Evolutionary conservation across 2,797 vertebrate species (phyloP).

Genomic region (Echeneis naucrates): DNA sequence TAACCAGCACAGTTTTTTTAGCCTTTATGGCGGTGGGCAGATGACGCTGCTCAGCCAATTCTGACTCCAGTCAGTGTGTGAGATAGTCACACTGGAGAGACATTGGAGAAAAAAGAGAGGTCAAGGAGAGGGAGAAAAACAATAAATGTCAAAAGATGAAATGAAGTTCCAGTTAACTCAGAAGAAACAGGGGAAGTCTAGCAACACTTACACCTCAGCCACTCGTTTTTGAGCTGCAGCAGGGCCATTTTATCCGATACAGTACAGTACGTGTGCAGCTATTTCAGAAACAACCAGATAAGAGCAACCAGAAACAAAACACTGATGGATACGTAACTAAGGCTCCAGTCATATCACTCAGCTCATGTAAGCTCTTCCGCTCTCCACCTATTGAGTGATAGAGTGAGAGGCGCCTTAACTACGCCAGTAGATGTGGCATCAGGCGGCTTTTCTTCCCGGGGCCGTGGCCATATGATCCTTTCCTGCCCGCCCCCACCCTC

Average conservation of each 20-base stretch:
- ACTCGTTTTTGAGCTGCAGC: neutral
- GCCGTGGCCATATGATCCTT: constrained; percentile 81
- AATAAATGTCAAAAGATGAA: neutral
- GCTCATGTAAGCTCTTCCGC: constrained; percentile 59
- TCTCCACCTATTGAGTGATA: constrained; percentile 79
- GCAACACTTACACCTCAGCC: neutral
- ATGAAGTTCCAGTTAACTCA: neutral
- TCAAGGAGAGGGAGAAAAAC: too few species aligned
- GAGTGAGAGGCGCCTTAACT: constrained; percentile 79
- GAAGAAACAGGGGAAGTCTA: neutral
- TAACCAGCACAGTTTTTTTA: too few species aligned
- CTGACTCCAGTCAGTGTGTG: too few species aligned
- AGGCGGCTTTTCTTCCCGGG: constrained; percentile 78
- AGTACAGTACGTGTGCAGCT: constrained; percentile 3
- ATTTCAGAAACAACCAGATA: constrained; percentile 10
- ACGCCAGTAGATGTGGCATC: constrained; percentile 78
- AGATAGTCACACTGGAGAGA: too few species aligned
- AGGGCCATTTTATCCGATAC: neutral
- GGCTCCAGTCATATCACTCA: constrained; percentile 52
- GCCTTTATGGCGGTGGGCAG: too few species aligned
- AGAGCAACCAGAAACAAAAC: constrained; percentile 29
- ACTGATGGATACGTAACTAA: constrained; percentile 32
- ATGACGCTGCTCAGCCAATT: too few species aligned
- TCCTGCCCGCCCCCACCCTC: constrained; percentile 71
- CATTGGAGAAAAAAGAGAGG: too few species aligned